Base-by-base conservation (phyloP, 1,140 invertebrate genomes). In the Lepeophtheirus salmonis region DNA sequence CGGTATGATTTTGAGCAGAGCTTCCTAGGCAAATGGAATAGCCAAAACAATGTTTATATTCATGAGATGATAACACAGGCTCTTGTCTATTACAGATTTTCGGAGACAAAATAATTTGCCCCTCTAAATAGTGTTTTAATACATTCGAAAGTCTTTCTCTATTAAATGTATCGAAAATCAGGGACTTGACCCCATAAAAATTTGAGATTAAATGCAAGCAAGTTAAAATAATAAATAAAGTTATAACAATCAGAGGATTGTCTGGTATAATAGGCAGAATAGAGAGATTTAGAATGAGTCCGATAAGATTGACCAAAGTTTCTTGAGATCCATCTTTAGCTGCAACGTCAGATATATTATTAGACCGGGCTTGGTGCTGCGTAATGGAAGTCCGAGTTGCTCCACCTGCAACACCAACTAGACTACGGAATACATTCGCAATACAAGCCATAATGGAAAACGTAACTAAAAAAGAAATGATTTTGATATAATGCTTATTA, bases 311-410 rank as follows among this genome's bases (percentile, higher is more conserved):
- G 0, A 96, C 89, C 64, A 88, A 78, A 0, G 89, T 96, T 70
- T 97, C 92, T 76, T 97, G 94, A 64, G 87, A 90, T 6, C 86
- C 84, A 73, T 97, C 94, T 76, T 97, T 97, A 0, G 90, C 90
- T 2, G 87, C 82, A 0, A 97, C 86, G 74, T 97, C 84, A 14
- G 59, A 54, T 16, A 61, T 61, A 25, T 61, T 61, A 18, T 53
- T 18, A 3, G 17, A 50, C 14, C 24, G 17, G 4, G 56, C 56
- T 71, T 89, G 87, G 72, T 97, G 92, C 66, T 94, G 84, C 0
- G 88, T 91, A 63, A 97, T 73, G 2, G 90, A 85, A 3, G 87
- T 84, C 68, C 91, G 76, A 0, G 92, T 96, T 1, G 90, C 87
- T 13, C 88, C 84, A 23, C 82, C 90, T 64, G 92, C 86, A 30